A percentile compares a stretch with the other conserved stretches of the same genome.
Evolutionary conservation across 2,888 invertebrate species (phyloP).

Genomic region (Chloroclysta siterata): DNA sequence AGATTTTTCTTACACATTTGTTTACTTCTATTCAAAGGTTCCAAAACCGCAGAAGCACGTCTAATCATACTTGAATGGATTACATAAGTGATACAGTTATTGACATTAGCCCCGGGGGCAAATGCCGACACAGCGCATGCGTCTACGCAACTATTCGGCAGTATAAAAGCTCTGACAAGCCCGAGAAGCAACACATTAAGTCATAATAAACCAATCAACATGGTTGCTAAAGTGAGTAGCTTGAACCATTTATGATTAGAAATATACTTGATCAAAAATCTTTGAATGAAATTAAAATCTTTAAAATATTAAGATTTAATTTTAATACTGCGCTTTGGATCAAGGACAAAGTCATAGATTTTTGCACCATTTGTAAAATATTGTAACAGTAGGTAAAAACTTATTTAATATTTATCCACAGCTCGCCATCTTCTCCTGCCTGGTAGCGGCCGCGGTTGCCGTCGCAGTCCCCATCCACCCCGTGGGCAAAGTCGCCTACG

Average conservation of each 20-base stretch:
- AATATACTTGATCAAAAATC: conserved; percentile 1
- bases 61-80: conserved; percentile 42
- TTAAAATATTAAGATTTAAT: background rate
- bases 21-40: conserved; percentile 2
- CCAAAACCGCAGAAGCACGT: conserved; percentile 14
- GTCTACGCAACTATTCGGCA: conserved; percentile 38
- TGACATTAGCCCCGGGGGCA: conserved; percentile 44
- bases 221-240: conserved; percentile 75
- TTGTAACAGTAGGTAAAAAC: background rate
- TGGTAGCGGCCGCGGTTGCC: conserved; percentile 60
- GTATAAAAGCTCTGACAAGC: conserved; percentile 65
- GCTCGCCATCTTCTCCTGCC: conserved; percentile 56
- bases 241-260: conserved; percentile 10
- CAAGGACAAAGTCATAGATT: background rate
- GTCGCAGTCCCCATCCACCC: conserved; percentile 46
- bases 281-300: too few relatives aligned
- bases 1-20: conserved; percentile 2
- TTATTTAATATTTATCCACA: conserved; percentile 38
- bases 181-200: conserved; percentile 58
- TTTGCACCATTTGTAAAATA: background rate
- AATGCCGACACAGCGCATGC: conserved; percentile 36
- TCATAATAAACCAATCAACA: conserved; percentile 65
- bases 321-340: background rate
- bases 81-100: conserved; percentile 57
- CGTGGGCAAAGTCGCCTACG: conserved; percentile 45